Evolutionary conservation across 1,140 invertebrate species (phyloP), one percentile per base, ranked within the genome.

Genomic region (Linepithema humile): DNA sequence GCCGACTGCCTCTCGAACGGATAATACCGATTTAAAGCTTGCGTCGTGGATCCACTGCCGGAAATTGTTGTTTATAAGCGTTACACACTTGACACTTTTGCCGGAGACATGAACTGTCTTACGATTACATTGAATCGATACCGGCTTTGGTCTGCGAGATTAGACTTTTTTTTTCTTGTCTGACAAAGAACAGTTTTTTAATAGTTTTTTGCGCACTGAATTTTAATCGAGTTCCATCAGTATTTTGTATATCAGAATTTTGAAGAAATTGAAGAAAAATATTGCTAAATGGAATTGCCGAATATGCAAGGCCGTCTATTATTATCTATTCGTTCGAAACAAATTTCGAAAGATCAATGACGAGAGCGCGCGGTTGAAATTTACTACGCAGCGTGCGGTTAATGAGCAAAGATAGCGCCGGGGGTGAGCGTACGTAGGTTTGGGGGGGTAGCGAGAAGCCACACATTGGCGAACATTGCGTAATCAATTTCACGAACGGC

Each of bases 401-500:
- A 80, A 80, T 80, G 64, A 80, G 64, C 64, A 80, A 80, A 80
- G 75, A 80, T 80, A 70, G 64, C 50, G 35, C 35, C 35, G 70
- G 57, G 38, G 73, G 29, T 75, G 73, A 45, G 57, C 26, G 55
- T 10, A 38, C 29, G 53, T 7, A 23, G 43, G 60, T 10, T 23
- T 3, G 17, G 32, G 29, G 40, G 35, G 62, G 64, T 40, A 55
- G 50, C 40, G 55, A 82, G 78, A 73, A 82, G 69, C 69, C 69
- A 60, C 78, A 82, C 69, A 74, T 74, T 74, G 78, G 55, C 87
- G 82, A 88, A 83, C 83, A 83, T 88, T 85, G 67, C 87, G 86
- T 82, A 88, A 89, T 89, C 87, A 88, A 88, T 88, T 88, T 88
- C 87, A 88, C 72, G 84, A 89, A 85, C 83, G 86, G 65, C 87